A percentile compares a stretch with the other conserved stretches of the same genome.
These are phyloP conservation scores for Platyscapa corneri DNA, from an alignment of 1,140 invertebrate species.

Conservation along the genomic window DNA sequence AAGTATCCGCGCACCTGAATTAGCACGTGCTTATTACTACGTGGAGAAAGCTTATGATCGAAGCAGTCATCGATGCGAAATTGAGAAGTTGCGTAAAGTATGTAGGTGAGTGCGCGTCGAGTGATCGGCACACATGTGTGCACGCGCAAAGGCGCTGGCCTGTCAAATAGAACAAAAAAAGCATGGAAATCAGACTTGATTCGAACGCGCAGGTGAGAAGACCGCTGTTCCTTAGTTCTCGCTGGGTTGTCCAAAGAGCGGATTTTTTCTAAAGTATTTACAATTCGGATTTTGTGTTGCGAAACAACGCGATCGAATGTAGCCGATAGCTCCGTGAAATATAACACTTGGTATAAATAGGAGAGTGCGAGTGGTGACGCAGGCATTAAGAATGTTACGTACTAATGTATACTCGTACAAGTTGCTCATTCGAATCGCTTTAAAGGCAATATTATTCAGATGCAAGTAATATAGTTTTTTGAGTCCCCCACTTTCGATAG, in stretches of 20 bases:
- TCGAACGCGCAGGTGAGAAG: background rate
- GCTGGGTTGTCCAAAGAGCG: background rate
- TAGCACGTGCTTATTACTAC: too few species aligned
- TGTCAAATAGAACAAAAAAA: background rate
- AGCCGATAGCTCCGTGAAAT: background rate
- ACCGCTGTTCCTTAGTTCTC: background rate
- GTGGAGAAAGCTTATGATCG: too few species aligned
- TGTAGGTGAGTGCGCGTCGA: background rate
- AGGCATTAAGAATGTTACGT: too few species aligned
- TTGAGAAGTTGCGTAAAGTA: background rate
- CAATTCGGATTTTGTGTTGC: background rate
- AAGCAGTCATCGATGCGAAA: background rate
- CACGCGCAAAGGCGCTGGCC: background rate
- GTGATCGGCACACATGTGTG: background rate
- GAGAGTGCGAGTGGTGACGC: too few species aligned
- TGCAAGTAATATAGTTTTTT: too few species aligned
- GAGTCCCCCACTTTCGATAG: too few species aligned
- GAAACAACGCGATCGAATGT: background rate
- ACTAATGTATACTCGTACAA: too few species aligned
- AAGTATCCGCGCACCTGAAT: background rate
- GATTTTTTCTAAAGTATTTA: background rate
- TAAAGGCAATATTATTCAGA: too few species aligned
- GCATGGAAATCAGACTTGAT: background rate
- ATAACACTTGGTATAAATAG: background rate
- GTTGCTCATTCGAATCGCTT: too few species aligned